Conservation (phyloP, 2,797 vertebrate genomes). For the Leucoraja ocellata region DNA sequence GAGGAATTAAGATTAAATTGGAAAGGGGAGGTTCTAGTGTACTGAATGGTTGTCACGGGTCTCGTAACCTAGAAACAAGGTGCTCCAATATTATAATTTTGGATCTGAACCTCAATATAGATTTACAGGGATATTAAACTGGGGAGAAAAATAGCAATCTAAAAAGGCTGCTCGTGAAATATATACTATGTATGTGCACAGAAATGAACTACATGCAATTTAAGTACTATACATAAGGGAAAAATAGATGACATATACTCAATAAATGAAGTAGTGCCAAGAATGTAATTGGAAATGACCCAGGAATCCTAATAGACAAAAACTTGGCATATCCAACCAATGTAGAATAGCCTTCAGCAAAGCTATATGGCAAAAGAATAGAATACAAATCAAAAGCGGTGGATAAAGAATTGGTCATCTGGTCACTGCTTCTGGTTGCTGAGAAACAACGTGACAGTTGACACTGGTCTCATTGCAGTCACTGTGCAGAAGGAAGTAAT, state of each 20-base stretch:
- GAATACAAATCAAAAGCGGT: neutral
- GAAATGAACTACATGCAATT: neutral
- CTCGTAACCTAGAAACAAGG: neutral
- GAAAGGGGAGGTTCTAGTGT: neutral
- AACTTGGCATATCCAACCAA: neutral
- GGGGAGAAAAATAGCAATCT: neutral
- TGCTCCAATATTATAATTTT: neutral
- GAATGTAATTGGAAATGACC: neutral
- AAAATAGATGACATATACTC: neutral
- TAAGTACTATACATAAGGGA: neutral
- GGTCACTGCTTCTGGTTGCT: neutral
- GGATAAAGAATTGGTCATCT: neutral
- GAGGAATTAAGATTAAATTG: neutral
- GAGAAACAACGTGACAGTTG: neutral
- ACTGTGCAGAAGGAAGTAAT: neutral
- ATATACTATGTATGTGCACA: neutral
- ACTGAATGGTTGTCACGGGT: neutral
- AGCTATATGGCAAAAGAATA: neutral
- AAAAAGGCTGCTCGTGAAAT: neutral
- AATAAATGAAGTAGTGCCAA: neutral
- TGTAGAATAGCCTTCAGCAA: too few relatives aligned
- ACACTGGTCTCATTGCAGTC: neutral
- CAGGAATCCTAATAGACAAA: neutral
- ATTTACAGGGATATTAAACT: neutral
- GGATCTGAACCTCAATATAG: neutral